phyloP scores from a whole-genome alignment of 2,888 invertebrate species.

The Drosophila imparisetae region DNA sequence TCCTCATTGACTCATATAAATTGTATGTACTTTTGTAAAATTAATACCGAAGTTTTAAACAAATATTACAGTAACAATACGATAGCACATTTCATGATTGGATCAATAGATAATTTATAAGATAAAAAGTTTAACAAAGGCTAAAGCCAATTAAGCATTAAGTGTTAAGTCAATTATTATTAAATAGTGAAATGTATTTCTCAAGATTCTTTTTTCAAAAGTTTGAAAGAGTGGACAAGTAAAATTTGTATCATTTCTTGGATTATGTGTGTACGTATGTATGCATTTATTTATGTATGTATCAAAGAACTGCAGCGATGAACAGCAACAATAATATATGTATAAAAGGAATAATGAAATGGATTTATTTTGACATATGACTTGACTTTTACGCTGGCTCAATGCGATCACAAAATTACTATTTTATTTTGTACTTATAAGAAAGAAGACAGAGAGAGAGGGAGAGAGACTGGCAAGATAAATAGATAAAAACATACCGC shows the following conservation, averaged over 20 bases:
- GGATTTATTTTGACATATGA: not conserved
- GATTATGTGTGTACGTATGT: not conserved
- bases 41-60: conserved; percentile 50
- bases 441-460: not conserved
- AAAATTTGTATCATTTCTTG: not conserved
- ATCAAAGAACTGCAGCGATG: not conserved
- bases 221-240: conserved; percentile 5
- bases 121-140: conserved; percentile 51
- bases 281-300: not conserved
- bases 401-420: not conserved
- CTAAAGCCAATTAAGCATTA: conserved; percentile 51
- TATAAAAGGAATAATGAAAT: not conserved
- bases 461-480: not conserved
- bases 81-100: conserved; percentile 50
- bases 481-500: not conserved
- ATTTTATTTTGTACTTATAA: not conserved
- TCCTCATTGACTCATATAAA: conserved; percentile 28
- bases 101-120: conserved; percentile 47
- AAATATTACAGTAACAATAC: conserved; percentile 62
- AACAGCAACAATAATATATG: not conserved
- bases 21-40: conserved; percentile 32
- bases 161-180: conserved; percentile 21
- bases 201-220: conserved; percentile 12
- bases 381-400: not conserved
- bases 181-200: conserved; percentile 21